phyloP scores from a whole-genome alignment of 2,113 vertebrate species.

The Scomber colias region DNA sequence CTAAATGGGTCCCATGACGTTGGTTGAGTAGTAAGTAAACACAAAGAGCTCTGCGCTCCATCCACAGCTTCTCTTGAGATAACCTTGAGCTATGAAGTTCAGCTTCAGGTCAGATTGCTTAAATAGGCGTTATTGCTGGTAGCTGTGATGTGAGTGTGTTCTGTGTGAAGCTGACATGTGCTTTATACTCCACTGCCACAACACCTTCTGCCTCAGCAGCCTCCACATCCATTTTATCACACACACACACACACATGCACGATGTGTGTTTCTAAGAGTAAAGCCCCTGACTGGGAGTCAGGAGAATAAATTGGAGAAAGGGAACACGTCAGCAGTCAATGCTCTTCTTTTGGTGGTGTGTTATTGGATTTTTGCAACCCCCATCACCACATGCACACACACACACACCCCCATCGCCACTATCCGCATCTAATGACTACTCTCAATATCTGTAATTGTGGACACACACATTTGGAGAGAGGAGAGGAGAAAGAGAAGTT shows the following conservation, averaged over 20 bases:
- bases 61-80: too few species aligned
- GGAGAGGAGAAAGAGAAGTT: not conserved
- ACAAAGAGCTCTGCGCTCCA: too few species aligned
- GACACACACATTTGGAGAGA: conserved; percentile 4
- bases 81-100: too few species aligned
- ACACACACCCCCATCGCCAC: not conserved
- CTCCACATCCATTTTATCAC: conserved; percentile 2
- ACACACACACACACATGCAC: not conserved
- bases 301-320: conserved; percentile 1
- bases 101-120: not conserved
- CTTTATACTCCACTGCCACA: conserved; percentile 2
- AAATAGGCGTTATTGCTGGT: conserved; percentile 11
- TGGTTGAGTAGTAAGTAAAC: too few species aligned
- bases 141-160: conserved; percentile 2
- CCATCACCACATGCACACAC: not conserved
- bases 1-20: too few species aligned
- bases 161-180: conserved; percentile 2
- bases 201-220: not conserved
- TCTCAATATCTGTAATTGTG: conserved; percentile 4
- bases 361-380: conserved; percentile 30
- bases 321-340: not conserved
- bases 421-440: conserved; percentile 21
- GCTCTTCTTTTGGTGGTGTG: conserved; percentile 18
- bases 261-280: too few species aligned
- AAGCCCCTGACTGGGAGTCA: not conserved